Percentiles rank a stretch among this genome's conserved stretches.
These are phyloP conservation scores for Sinella curviseta DNA, from an alignment of 1,140 invertebrate species.

Conservation along the genomic window DNA sequence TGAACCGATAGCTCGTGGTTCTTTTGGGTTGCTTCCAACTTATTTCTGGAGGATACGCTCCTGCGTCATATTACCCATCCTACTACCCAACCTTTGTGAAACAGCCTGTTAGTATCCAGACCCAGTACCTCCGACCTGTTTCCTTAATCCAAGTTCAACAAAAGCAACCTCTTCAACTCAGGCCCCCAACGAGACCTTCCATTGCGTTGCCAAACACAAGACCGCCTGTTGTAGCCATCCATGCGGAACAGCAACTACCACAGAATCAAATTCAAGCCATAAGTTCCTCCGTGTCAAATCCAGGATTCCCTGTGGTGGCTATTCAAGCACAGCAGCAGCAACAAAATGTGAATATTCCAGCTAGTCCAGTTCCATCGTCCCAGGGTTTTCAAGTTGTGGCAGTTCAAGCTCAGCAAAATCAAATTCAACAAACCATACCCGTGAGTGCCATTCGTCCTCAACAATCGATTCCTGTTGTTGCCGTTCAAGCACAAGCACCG, in stretches of 20 bases:
- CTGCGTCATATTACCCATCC: neutral
- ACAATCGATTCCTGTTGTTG: neutral
- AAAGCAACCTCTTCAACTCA: constrained; percentile 4
- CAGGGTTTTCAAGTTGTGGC: neutral
- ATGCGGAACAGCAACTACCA: neutral
- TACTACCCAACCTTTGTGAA: neutral
- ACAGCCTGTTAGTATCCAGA: neutral
- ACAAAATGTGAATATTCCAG: too few relatives aligned
- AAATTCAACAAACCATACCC: neutral
- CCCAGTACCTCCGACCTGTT: neutral
- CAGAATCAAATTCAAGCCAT: neutral
- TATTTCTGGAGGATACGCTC: neutral
- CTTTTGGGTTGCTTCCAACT: neutral
- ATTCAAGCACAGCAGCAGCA: neutral
- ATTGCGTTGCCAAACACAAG: constrained; percentile 1
- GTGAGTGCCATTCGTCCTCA: neutral
- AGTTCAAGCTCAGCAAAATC: neutral
- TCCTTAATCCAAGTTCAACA: neutral
- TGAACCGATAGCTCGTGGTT: neutral
- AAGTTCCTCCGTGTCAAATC: neutral
- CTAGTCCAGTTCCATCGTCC: neutral
- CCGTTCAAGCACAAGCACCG: neutral
- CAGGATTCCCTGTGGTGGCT: too few relatives aligned
- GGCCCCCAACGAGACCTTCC: neutral
- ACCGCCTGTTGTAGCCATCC: constrained; percentile 7